Evolutionary conservation across 2,797 vertebrate genomes (phyloP).

Genomic region (Melopsittacus undulatus): DNA sequence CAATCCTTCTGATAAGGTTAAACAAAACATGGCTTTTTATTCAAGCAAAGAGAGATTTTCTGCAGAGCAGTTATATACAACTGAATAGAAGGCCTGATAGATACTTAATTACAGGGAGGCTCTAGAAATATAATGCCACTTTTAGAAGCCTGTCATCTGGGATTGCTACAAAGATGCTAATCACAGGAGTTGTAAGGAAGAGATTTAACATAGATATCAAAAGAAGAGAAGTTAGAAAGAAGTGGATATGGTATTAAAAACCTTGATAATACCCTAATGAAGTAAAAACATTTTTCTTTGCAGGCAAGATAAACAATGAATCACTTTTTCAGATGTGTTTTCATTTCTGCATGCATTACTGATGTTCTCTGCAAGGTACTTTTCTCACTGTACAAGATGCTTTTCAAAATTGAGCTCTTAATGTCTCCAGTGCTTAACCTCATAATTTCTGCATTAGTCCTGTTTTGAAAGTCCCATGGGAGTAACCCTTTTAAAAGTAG

Average conservation of each 20-base stretch:
- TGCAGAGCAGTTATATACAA: neutral
- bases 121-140: constrained; percentile 37
- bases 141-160: constrained; percentile 38
- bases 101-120: constrained; percentile 35
- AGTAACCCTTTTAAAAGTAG: neutral
- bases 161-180: constrained; percentile 41
- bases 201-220: neutral
- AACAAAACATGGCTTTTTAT: neutral
- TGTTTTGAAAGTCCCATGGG: neutral
- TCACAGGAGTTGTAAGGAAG: neutral
- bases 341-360: neutral
- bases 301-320: neutral
- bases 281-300: neutral
- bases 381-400: neutral
- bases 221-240: neutral
- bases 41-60: neutral
- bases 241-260: neutral
- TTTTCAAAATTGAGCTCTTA: neutral
- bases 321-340: neutral
- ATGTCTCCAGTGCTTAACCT: neutral
- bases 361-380: neutral
- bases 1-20: neutral
- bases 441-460: neutral
- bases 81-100: neutral
- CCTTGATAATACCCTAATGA: neutral